Evolutionary conservation across 1,140 invertebrate genomes (phyloP), one percentile per base, ranked within the genome.

Genomic region (Eurosta solidaginis): DNA sequence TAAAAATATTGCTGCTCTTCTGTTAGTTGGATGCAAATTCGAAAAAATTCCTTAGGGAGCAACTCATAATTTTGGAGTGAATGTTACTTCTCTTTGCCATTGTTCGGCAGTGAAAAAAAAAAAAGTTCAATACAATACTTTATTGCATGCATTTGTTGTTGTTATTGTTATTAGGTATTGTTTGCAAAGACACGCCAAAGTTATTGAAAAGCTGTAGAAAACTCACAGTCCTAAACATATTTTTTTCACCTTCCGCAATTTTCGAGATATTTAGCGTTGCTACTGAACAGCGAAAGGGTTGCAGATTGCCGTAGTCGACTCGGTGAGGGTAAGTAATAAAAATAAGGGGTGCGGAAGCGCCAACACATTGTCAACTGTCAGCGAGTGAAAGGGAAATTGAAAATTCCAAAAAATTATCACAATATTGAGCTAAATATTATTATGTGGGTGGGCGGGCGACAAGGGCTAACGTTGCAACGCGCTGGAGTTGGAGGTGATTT

Each of bases 401-500:
- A 47, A 74, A 74, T 74, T 74, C 73, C 73, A 45, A 47, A 74
- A 74, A 45, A 74, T 45, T 9, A 9, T 45, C 7, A 9, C 73
- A 47, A 6, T 68, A 68, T 68, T 36, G 59, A 68, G 59, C n/a
- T n/a, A 33, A n/a, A 47, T 47, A 47, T 47, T 47, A n/a, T 47
- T 47, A 22, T 50, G 27, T 22, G 22, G 29, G 27, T 14, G 33
- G 54, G n/a, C 33, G 25, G 3, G 2, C 27, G 17, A n/a, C n/a
- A n/a, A n/a, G n/a, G n/a, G n/a, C n/a, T n/a, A n/a, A n/a, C n/a
- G n/a, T n/a, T n/a, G 1, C 27, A 0, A 5, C 33, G 59, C 22
- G 75, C n/a, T n/a, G n/a, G 44, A 36, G 52, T 29, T 82, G 83
- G 84, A 81, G 84, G 84, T 85, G 84, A 85, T 85, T 85, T 85